Evolutionary conservation across 1,140 invertebrate species (phyloP), one percentile per base, ranked within the genome.

Genomic region (Bombus sibiricus): DNA sequence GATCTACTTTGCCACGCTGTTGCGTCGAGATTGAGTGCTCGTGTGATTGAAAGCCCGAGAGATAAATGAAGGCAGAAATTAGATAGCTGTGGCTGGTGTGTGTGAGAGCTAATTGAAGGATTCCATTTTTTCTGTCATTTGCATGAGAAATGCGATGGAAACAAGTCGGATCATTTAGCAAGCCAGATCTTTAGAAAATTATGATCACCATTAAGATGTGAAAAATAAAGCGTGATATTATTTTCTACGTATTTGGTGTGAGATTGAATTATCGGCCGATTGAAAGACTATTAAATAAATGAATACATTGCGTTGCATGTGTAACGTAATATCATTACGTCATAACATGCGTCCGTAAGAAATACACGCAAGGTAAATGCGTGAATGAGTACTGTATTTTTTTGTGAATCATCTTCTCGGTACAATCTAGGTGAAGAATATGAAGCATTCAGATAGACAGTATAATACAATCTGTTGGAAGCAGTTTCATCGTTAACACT

Each of bases 61-160:
- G 62, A 71, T 81, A 69, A 71, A 81, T 78, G 43, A 13, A 41
- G 41, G 39, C 41, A 81, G 66, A 69, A 71, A 81, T 71, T 68
- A 81, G 78, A 71, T 66, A 76, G 25, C 25, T 6, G 15, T 37
- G 28, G 25, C 25, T 10, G 4, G 25, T 59, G 53, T 59, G 34
- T 15, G 47, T 39, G 53, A 76, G 53, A 59, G 13, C 53, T 76
- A 76, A 76, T 76, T 39, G 74, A 76, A 76, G 53, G 25, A 76
- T 76, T 76, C 28, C 22, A 28, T 75, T 57, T 47, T 32, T 47
- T 22, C 64, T 47, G 28, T 10, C 41, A n/a, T 43, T 73, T 13
- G 41, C 13, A 32, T 18, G 41, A 32, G 41, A 73, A 73, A 72
- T n/a, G 39, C 39, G 34, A 32, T 69, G 34, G 68, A 69, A 69